These are phyloP conservation scores for Cotesia congregata DNA, from an alignment of 2,888 invertebrate genomes.

Conservation along the genomic window DNA sequence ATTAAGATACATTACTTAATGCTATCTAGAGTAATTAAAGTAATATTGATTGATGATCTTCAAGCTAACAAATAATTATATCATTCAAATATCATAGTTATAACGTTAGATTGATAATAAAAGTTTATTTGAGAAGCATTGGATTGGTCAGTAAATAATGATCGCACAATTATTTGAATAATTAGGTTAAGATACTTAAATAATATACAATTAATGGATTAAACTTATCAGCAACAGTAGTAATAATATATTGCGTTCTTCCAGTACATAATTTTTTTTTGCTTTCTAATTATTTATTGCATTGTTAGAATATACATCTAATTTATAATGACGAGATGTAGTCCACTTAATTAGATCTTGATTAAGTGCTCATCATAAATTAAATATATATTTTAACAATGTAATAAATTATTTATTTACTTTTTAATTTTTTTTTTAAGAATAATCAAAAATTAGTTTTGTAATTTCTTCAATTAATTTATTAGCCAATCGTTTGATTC, in stretches of 20 bases:
- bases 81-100: not conserved
- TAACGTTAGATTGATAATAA: not conserved
- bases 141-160: slow-evolving; percentile 10
- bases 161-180: slow-evolving; percentile 32
- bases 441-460: no score
- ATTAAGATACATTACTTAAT: not conserved
- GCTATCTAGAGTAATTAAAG: not conserved
- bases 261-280: not conserved
- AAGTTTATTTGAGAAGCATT: not conserved
- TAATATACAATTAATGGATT: not conserved
- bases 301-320: no score
- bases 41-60: not conserved
- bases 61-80: not conserved
- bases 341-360: no score
- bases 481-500: no score
- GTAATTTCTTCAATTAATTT: no score
- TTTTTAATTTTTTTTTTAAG: no score
- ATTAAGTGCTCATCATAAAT: no score
- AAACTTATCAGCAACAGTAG: not conserved
- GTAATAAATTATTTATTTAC: no score
- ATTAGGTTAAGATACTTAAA: slow-evolving; percentile 17
- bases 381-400: no score
- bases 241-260: not conserved
- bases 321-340: no score
- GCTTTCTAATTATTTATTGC: no score